Evolutionary conservation across 2,888 invertebrate species (phyloP), one percentile per base, ranked within the genome.

Genomic region (Celastrina argiolus): DNA sequence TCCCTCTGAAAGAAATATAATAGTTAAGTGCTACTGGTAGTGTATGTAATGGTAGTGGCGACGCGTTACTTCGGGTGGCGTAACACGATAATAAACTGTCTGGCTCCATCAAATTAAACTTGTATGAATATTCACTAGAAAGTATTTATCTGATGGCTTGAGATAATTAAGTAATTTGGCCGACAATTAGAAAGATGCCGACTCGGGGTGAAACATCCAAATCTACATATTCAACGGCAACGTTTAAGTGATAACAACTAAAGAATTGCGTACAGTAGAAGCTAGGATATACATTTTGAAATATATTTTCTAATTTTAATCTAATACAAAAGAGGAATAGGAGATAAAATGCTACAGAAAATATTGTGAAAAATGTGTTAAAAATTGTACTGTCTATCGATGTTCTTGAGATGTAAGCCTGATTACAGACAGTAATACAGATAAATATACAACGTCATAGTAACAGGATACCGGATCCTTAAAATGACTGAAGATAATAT

Each of bases 171-270:
- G 64, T 36, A 51, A 42, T 41, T 42, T 39, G 31, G 56, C 59
- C 42, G 56, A 70, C 69, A 72, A 72, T 71, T 69, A 68, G 63
- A 66, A 68, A 67, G 69, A 70, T 68, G 68, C 67, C 65, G 68
- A 69, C 69, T 65, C 67, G 66, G 58, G 69, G 66, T 64, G 68
- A 69, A 75, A 70, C 75, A 73, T 74, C 70, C 64, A 69, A 72
- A 79, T 77, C 74, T 77, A 75, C 79, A 78, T 79, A 80, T 76
- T 77, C 75, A 76, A 69, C 67, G 70, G 72, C 64, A 59, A 70
- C 71, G 67, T 74, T 76, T 75, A 74, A 77, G 76, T 74, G 71
- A 73, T 22, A 51, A 26, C 51, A 51, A 22, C 51, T 8, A 51
- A 18, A 45, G 22, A 14, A 12, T 51, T 10, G 16, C 14, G 2